Base-by-base conservation (phyloP, 2,888 invertebrate species). In the Drosophila melanosoma region DNA sequence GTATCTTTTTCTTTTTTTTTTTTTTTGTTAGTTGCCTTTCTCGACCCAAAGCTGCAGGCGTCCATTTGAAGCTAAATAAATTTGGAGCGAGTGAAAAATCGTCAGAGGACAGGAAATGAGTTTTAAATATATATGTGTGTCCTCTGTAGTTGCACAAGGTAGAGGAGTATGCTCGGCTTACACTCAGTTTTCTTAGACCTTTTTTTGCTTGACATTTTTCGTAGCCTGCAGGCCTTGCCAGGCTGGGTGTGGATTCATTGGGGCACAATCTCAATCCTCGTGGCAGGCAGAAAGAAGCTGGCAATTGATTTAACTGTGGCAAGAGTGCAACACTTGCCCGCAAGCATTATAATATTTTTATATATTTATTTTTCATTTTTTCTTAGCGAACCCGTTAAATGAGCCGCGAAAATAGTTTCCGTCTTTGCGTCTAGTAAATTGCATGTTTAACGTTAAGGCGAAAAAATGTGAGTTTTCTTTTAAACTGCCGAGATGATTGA, bases 321-420 rank as follows among this genome's bases (percentile, higher is more conserved):
- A 57, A 68, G 57, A 65, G 71, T 84, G 74, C 68, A 72, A 70
- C 48, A 77, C 58, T 74, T 81, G 78, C 65, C 86, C 73, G 36
- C 62, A 61, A 32, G 85, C 83, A 57, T 76, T 81, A 70, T 71
- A 32, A 79, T 82, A 77, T 67, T 69, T 70, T 62, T 74, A 61
- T 84, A 61, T 73, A 69, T 81, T 38, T 56, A 49, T n/a, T 49
- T 10, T 4, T 29, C 4, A 56, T 56, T 58, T 75, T 72, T 66
- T 70, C 59, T 61, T 51, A 61, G 72, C 60, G 40, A 77, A 65
- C 84, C 84, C 84, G 86, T 89, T 86, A 88, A 89, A 89, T 85
- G 83, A 89, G 76, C 79, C 86, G 88, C 82, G 89, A 89, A 88
- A 89, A 89, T 89, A 89, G 88, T 89, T 89, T 89, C 88, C 88